A percentile compares a stretch with the other conserved stretches of the same genome.
phyloP scores from a whole-genome alignment of 2,888 invertebrate species.

The Polylopha cassiicola region DNA sequence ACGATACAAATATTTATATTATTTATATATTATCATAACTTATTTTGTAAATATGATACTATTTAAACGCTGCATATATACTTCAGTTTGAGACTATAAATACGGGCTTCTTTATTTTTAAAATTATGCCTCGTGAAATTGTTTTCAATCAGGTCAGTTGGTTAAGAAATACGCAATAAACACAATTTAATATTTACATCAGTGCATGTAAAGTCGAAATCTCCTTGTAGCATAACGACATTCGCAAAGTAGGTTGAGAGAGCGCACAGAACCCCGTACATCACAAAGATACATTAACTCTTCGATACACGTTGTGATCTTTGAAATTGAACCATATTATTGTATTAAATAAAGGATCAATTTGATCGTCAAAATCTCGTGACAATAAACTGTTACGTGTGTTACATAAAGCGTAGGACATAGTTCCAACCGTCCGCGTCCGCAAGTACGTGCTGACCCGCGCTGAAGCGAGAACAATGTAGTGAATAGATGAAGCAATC shows the following conservation, averaged over 20 bases:
- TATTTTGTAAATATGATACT: no score
- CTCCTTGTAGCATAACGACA: conserved; percentile 51
- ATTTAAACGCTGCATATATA: no score
- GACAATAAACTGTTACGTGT: conserved; percentile 22
- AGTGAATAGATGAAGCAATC: conserved; percentile 24
- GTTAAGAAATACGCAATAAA: conserved; percentile 52
- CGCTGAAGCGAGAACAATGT: conserved; percentile 25
- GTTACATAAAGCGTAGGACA: conserved; percentile 26
- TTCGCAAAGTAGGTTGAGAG: conserved; percentile 75
- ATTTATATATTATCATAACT: no score
- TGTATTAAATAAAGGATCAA: conserved; percentile 23
- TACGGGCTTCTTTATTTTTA: no score
- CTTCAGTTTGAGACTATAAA: no score
- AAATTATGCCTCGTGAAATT: no score
- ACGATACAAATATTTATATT: no score
- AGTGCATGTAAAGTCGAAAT: conserved; percentile 54
- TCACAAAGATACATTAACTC: conserved; percentile 70
- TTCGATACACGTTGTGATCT: conserved; percentile 42
- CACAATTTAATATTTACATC: conserved; percentile 56
- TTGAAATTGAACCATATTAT: conserved; percentile 33
- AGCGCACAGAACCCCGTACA: conserved; percentile 70
- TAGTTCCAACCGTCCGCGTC: conserved; percentile 12
- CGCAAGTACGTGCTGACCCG: conserved; percentile 24
- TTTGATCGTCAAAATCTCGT: conserved; percentile 16
- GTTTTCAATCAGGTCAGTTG: no score